Base-by-base conservation (phyloP, 2,888 invertebrate genomes). In the Dynastes tityus region DNA sequence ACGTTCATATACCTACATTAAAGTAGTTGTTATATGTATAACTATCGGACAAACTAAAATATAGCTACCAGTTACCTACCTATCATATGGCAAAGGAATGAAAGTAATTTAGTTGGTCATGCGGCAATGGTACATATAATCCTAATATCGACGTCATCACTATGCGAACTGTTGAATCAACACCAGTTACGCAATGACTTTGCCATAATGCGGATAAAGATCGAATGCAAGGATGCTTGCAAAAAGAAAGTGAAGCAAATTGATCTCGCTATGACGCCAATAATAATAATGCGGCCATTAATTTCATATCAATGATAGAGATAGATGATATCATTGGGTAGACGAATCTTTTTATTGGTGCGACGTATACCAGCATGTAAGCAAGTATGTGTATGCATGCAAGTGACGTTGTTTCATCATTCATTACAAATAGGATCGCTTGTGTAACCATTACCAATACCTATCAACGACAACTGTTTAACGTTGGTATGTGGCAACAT, bases 231-330 rank as follows among this genome's bases (percentile, higher is more conserved):
- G 37, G 55, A 40, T 16, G 73, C 61, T 73, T 13, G 45, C 73
- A 22, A 58, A 73, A 73, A 22, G 73, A 73, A 55, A 55, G 58
- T n/a, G 37, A 58, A 73, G 4, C 11, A 40, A 73, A 73, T 58
- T 11, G 40, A 13, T 13, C 37, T 71, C 32, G 29, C 8, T 71
- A 58, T 16, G 1, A 22, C 13, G 40, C 40, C 22, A 16, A 8
- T 58, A 58, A 73, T 27, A 58, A 73, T 73, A 70, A 53, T 55
- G 40, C 37, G 11, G 22, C 58, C 58, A 73, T 58, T 58, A 58
- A 55, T 71, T 71, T 55, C 8, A 58, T 11, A 58, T 71, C 37
- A 9, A 32, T 13, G 55, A 71, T 71, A 9, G 29, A 71, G 71
- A 71, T 49, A 45, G 45, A 49, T 58, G 71, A 55, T 53, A 58